These are phyloP conservation scores for Drosophila limbata DNA, from an alignment of 2,888 invertebrate species.

Conservation along the genomic window DNA sequence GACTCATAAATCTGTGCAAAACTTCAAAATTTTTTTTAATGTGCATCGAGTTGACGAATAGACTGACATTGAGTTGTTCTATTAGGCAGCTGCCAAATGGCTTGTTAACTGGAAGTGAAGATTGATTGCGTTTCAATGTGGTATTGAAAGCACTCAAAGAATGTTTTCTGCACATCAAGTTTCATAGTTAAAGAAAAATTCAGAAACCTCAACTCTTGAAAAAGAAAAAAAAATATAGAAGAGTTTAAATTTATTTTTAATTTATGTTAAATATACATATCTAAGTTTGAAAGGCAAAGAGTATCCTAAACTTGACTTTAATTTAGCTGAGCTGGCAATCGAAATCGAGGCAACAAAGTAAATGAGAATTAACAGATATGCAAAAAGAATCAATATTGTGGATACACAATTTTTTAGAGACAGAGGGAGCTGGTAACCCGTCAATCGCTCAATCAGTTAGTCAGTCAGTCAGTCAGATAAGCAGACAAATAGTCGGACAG, in stretches of 20 bases:
- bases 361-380: slow-evolving; percentile 22
- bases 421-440: slow-evolving; percentile 58
- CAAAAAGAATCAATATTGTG: slow-evolving; percentile 38
- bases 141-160: slow-evolving; percentile 1
- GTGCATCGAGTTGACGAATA: slow-evolving; percentile 20
- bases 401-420: slow-evolving; percentile 11
- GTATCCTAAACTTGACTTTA: background rate
- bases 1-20: slow-evolving; percentile 54
- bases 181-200: background rate
- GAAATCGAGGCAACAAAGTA: background rate
- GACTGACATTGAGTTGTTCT: slow-evolving; percentile 11
- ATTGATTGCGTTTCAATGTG: slow-evolving; percentile 25
- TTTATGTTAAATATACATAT: no score
- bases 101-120: slow-evolving; percentile 1
- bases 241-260: no score
- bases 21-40: slow-evolving; percentile 26
- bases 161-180: background rate
- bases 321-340: background rate
- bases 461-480: slow-evolving; percentile 27
- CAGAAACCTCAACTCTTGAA: background rate
- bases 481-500: slow-evolving; percentile 15
- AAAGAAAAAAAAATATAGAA: no score
- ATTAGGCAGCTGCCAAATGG: slow-evolving; percentile 23
- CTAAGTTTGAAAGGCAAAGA: background rate
- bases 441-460: slow-evolving; percentile 55